phyloP scores from a whole-genome alignment of 1,140 invertebrate genomes.

The Drosophila pseudoananassae region DNA sequence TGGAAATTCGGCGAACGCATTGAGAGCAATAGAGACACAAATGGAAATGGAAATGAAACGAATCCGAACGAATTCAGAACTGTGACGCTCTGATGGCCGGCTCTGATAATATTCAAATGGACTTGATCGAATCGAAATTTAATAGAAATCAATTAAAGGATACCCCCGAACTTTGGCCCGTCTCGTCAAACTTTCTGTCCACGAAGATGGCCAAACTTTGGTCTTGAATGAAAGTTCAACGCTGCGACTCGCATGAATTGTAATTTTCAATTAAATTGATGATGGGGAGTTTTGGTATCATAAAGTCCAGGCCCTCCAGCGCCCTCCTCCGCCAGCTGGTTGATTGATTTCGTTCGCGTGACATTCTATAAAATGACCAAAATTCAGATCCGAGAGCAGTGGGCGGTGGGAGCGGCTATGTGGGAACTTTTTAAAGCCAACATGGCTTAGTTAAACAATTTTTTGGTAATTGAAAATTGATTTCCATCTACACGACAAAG shows the following conservation, averaged over 20 bases:
- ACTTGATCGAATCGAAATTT: constrained; percentile 51
- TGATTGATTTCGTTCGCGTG: constrained; percentile 70
- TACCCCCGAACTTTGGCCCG: constrained; percentile 23
- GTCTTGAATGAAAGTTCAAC: constrained; percentile 8
- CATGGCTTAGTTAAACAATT: constrained; percentile 53
- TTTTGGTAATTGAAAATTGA: constrained; percentile 73
- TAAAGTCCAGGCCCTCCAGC: constrained; percentile 8
- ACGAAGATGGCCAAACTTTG: constrained; percentile 19
- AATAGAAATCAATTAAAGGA: constrained; percentile 52
- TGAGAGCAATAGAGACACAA: constrained; percentile 16
- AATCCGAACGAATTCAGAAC: constrained; percentile 42
- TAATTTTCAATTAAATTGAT: constrained; percentile 78
- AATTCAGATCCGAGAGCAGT: not conserved
- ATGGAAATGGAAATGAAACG: constrained; percentile 41
- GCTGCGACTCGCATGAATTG: constrained; percentile 69
- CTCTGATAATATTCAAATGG: constrained; percentile 53
- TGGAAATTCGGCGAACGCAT: constrained; percentile 69
- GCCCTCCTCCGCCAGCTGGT: constrained; percentile 16
- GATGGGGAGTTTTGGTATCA: constrained; percentile 44
- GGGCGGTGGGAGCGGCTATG: constrained; percentile 10
- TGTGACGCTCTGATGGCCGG: constrained; percentile 7
- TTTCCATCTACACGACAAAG: constrained; percentile 47
- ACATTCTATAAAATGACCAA: constrained; percentile 68
- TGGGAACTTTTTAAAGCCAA: constrained; percentile 59
- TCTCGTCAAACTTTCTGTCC: constrained; percentile 13